Base-by-base conservation (phyloP, 1,140 invertebrate genomes). In the Drosophila kepulauana region DNA sequence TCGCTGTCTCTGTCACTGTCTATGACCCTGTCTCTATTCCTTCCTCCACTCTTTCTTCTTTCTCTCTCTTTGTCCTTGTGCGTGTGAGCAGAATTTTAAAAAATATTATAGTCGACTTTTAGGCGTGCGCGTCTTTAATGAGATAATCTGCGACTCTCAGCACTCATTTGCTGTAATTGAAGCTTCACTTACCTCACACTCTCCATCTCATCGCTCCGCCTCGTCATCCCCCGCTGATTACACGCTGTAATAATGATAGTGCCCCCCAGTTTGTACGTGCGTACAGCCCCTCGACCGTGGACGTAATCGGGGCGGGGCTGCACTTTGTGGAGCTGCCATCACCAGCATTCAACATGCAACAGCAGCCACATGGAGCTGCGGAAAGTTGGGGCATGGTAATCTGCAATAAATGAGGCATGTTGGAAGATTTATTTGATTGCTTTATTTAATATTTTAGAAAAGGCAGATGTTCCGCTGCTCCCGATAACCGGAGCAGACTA, bases 391-490 rank as follows among this genome's bases (percentile, higher is more conserved):
- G 74, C 65, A 70, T 91, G 82, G 88, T 91, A 91, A 91, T 91
- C 87, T 91, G 87, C 87, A 91, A 91, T 91, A 91, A 91, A 91
- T 91, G 87, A 91, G 87, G 87, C 87, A 91, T 91, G 87, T 87
- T 91, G 82, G 80, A 91, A 91, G 87, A 91, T 91, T 91, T 91
- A 91, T 91, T 91, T 91, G 87, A 91, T 91, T 89, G 85, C 85
- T 88, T 88, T 88, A 88, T 88, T 88, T 89, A 89, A 88, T 88
- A 88, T 88, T 88, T 89, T 88, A 88, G 78, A 89, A 68, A 70
- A 89, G 85, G 85, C 84, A 88, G 84, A 88, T 88, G 85, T 84
- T 89, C 58, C 74, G 69, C 73, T 79, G 69, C 73, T 79, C 25
- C 58, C 54, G 67, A 71, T 76, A 75, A 76, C 46, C 68, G 41